A percentile compares a stretch with the other conserved stretches of the same genome.
These are phyloP conservation scores for Sesia bembeciformis DNA, from an alignment of 2,888 invertebrate genomes.

Conservation along the genomic window DNA sequence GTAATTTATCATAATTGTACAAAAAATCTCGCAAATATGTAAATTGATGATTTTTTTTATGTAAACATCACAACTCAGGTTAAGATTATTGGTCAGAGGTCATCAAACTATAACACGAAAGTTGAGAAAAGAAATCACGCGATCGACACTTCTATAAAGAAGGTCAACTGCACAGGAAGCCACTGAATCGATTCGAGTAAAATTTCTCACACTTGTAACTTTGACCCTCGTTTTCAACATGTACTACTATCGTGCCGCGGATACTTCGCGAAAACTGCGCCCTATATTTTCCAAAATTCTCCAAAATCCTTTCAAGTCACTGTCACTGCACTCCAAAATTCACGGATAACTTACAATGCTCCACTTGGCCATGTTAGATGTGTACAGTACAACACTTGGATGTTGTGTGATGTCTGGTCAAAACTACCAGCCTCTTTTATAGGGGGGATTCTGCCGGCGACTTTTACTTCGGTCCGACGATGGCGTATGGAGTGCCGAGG, in stretches of 20 bases:
- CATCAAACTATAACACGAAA: no score
- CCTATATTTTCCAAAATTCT: no score
- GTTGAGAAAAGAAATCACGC: no score
- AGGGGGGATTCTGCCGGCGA: constrained; percentile 49
- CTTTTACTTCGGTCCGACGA: constrained; percentile 57
- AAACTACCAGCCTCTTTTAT: constrained; percentile 46
- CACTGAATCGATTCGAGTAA: background rate
- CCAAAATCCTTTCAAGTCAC: constrained; percentile 10
- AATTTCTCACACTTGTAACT: background rate
- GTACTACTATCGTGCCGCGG: no score
- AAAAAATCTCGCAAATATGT: no score
- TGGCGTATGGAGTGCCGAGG: constrained; percentile 27
- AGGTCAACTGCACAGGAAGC: background rate
- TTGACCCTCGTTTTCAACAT: background rate
- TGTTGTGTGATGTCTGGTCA: constrained; percentile 47
- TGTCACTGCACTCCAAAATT: constrained; percentile 56
- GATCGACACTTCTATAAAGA: no score
- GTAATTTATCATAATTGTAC: no score
- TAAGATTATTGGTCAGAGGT: no score
- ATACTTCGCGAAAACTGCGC: no score
- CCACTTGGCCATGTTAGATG: constrained; percentile 62
- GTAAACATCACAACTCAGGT: no score
- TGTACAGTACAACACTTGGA: constrained; percentile 32
- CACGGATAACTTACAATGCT: constrained; percentile 48
- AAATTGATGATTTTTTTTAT: no score